Percentiles rank a stretch among this genome's conserved stretches.
Evolutionary conservation across 2,113 vertebrate genomes (phyloP).

Genomic region (Notothenia rossii): DNA sequence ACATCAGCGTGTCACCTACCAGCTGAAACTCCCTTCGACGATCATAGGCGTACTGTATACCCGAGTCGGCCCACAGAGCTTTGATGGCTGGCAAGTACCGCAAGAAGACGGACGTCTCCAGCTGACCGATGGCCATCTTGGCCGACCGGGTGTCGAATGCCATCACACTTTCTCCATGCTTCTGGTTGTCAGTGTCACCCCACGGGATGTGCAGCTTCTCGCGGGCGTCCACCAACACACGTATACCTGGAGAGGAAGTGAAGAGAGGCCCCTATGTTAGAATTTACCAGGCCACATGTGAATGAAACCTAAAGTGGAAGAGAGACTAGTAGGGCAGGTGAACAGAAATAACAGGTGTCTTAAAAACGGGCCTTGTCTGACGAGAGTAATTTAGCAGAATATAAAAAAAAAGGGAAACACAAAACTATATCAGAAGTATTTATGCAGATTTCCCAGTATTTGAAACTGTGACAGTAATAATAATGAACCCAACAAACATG

Average conservation of each 20-base stretch:
- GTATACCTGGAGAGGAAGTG: constrained; percentile 84
- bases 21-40: constrained; percentile 96
- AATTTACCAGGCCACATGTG: not conserved
- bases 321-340: no score
- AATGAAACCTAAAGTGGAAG: not conserved
- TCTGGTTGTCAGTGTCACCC: constrained; percentile 91
- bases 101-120: constrained; percentile 89
- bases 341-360: not conserved
- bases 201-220: constrained; percentile 98
- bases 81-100: constrained; percentile 89
- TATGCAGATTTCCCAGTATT: not conserved
- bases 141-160: constrained; percentile 92
- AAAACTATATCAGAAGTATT: not conserved
- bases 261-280: not conserved
- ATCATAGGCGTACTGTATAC: constrained; percentile 96
- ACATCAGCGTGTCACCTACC: constrained; percentile 83
- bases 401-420: not conserved
- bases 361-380: not conserved
- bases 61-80: constrained; percentile 91
- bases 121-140: constrained; percentile 88
- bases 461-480: not conserved
- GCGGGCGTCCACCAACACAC: constrained; percentile 95
- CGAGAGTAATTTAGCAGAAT: not conserved
- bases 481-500: not conserved
- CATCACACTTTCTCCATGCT: constrained; percentile 91